A percentile compares a stretch with the other conserved stretches of the same genome.
These are phyloP conservation scores for Sebastes vulpes DNA, from an alignment of 2,797 vertebrate species.

Conservation along the genomic window DNA sequence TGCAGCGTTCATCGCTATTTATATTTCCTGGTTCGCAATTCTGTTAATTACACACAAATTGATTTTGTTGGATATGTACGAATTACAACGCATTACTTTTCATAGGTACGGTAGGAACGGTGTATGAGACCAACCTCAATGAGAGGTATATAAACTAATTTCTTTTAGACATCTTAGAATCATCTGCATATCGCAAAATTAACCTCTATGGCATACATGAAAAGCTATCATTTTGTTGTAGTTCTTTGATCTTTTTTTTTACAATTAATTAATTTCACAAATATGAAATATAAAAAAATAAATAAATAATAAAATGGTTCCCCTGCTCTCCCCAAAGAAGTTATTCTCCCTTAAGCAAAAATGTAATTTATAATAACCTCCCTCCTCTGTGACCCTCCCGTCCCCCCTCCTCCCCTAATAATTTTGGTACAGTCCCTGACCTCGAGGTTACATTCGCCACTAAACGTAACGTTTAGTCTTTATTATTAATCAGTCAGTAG, in stretches of 20 bases:
- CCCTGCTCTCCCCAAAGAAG: neutral
- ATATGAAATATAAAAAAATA: neutral
- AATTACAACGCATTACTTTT: no score
- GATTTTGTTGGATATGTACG: neutral
- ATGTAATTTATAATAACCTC: neutral
- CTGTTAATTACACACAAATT: neutral
- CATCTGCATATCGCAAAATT: no score
- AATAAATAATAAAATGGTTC: neutral
- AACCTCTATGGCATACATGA: no score
- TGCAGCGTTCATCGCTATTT: no score
- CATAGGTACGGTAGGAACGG: neutral
- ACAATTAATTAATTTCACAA: neutral
- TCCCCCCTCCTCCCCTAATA: neutral
- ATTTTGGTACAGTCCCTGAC: neutral
- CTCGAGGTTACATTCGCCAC: constrained; percentile 15
- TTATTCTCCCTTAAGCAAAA: no score
- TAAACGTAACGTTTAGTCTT: constrained; percentile 13
- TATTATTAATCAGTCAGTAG: constrained; percentile 44
- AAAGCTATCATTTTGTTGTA: no score
- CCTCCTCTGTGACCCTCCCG: no score
- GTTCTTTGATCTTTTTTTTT: neutral
- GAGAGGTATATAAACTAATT: no score
- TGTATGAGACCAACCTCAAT: no score
- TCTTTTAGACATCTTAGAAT: no score
- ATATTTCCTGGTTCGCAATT: no score